phyloP scores from a whole-genome alignment of 2,888 invertebrate species.

The Empis livida region DNA sequence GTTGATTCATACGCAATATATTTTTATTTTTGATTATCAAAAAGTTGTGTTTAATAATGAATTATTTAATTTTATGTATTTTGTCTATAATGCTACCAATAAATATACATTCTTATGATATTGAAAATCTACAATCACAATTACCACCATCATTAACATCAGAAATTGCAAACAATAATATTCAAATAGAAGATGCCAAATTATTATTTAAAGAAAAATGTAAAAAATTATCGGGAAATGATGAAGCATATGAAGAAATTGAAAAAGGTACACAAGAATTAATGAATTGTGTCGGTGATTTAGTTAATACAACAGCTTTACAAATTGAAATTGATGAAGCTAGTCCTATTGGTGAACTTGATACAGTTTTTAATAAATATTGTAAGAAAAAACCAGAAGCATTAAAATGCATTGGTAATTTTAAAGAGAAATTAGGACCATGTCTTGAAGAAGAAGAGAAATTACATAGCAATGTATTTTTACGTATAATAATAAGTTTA shows the following conservation, averaged over 20 bases:
- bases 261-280: slow-evolving; percentile 35
- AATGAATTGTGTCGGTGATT: slow-evolving; percentile 41
- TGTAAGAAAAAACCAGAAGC: slow-evolving; percentile 43
- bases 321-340: slow-evolving; percentile 54
- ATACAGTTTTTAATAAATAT: slow-evolving; percentile 60
- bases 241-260: slow-evolving; percentile 42
- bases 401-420: slow-evolving; percentile 43
- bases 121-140: no score
- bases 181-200: slow-evolving; percentile 36
- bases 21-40: no score
- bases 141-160: no score
- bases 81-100: neutral
- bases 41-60: no score
- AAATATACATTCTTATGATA: neutral
- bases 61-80: no score
- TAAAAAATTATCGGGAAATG: slow-evolving; percentile 46
- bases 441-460: slow-evolving; percentile 52
- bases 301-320: slow-evolving; percentile 46
- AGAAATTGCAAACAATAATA: neutral
- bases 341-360: slow-evolving; percentile 52
- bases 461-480: slow-evolving; percentile 44
- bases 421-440: slow-evolving; percentile 42
- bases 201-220: slow-evolving; percentile 51
- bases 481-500: slow-evolving; percentile 56
- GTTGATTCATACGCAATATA: no score